These are phyloP conservation scores for Bombus breviceps DNA, from an alignment of 1,140 invertebrate species.

Conservation along the genomic window DNA sequence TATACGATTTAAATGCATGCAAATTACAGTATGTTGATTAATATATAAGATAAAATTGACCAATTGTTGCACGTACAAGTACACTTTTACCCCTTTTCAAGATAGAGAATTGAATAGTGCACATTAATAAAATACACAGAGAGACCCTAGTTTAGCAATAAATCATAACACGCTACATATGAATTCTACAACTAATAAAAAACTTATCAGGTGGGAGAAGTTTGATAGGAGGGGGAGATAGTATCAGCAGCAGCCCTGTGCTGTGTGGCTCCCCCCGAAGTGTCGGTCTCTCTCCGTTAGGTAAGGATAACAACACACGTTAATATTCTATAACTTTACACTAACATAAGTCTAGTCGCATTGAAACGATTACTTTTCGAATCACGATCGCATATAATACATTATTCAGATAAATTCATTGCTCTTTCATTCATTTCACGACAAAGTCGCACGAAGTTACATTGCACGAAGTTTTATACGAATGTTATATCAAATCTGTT, in stretches of 20 bases:
- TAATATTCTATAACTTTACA: constrained; percentile 44
- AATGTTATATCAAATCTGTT: constrained; percentile 21
- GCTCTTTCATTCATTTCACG: constrained; percentile 20
- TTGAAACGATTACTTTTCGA: neutral
- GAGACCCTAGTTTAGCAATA: constrained; percentile 18
- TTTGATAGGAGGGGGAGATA: constrained; percentile 81
- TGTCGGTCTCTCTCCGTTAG: constrained; percentile 84
- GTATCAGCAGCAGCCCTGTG: constrained; percentile 83
- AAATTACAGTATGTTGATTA: constrained; percentile 5
- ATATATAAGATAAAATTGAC: neutral
- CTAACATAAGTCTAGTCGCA: constrained; percentile 5
- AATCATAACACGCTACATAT: constrained; percentile 58
- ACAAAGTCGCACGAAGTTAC: constrained; percentile 47
- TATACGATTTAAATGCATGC: constrained; percentile 50
- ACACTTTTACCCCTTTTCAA: neutral
- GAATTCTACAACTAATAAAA: constrained; percentile 69
- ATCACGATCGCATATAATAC: neutral
- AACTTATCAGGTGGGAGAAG: constrained; percentile 80
- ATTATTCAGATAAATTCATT: neutral
- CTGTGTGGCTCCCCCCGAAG: constrained; percentile 84
- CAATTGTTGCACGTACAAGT: constrained; percentile 44
- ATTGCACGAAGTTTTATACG: constrained; percentile 55
- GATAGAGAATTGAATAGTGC: constrained; percentile 43
- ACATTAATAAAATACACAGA: neutral
- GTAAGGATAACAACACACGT: constrained; percentile 76